A percentile compares a stretch with the other conserved stretches of the same genome.
Evolutionary conservation across 1,140 invertebrate species (phyloP).

Genomic region (Chironomus striatipennis): DNA sequence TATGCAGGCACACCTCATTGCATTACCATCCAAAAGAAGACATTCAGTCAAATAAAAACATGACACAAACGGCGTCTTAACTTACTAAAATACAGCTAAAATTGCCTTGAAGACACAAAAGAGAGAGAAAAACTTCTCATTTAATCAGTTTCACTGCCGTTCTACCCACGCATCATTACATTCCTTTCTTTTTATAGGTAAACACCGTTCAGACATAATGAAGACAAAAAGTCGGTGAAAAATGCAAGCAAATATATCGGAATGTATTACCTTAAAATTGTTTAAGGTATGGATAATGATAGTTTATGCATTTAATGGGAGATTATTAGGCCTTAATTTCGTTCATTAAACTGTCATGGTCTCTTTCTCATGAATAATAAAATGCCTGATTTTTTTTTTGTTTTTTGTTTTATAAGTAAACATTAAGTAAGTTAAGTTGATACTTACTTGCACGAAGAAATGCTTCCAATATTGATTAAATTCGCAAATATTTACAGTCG

Average conservation of each 20-base stretch:
- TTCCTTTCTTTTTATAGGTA: constrained; percentile 13
- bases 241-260: neutral
- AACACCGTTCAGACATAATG: neutral
- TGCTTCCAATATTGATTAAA: neutral
- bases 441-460: neutral
- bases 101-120: constrained; percentile 5
- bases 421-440: too few species aligned
- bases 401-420: too few species aligned
- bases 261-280: neutral
- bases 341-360: too few species aligned
- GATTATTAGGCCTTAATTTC: neutral
- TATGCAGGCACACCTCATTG: neutral
- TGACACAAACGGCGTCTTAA: neutral
- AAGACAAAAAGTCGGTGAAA: neutral
- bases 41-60: neutral
- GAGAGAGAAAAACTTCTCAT: neutral
- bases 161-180: neutral
- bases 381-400: too few species aligned
- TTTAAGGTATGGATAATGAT: neutral
- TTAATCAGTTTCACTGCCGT: neutral
- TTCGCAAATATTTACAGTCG: neutral
- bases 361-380: too few species aligned
- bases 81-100: neutral
- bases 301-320: constrained; percentile 4
- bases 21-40: neutral